Conservation (phyloP, 2,888 invertebrate species). For the Stenurella melanura region DNA sequence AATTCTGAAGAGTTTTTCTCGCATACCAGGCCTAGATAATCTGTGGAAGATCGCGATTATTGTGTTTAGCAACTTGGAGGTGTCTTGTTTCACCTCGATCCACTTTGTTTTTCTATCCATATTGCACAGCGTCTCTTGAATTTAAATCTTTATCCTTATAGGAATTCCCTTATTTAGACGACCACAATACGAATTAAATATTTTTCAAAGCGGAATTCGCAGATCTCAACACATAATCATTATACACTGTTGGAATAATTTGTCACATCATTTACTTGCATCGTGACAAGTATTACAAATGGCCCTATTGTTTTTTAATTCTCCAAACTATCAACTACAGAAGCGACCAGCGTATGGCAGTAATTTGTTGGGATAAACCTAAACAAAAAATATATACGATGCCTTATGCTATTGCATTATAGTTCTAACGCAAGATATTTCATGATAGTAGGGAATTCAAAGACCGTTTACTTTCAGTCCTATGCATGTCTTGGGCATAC, state of each 20-base stretch:
- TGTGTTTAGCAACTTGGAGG: conserved; percentile 61
- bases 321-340: conserved; percentile 17
- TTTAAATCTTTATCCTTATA: conserved; percentile 58
- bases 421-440: too few relatives aligned
- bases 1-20: conserved; percentile 63
- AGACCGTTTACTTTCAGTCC: too few relatives aligned
- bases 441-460: too few relatives aligned
- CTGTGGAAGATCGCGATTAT: conserved; percentile 60
- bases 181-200: conserved; percentile 52
- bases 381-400: neutral
- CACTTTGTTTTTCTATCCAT: conserved; percentile 59
- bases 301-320: conserved; percentile 68
- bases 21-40: conserved; percentile 66
- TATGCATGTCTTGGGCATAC: too few relatives aligned
- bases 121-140: conserved; percentile 58
- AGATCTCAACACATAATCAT: conserved; percentile 48
- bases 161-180: conserved; percentile 51
- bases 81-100: conserved; percentile 65
- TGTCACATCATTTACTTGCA: conserved; percentile 50
- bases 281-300: conserved; percentile 49
- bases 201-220: conserved; percentile 53
- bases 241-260: conserved; percentile 50
- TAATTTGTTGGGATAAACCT: neutral
- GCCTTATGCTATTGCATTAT: neutral
- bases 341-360: neutral